Conservation (phyloP, 2,888 invertebrate genomes). For the Gibbula magus region DNA sequence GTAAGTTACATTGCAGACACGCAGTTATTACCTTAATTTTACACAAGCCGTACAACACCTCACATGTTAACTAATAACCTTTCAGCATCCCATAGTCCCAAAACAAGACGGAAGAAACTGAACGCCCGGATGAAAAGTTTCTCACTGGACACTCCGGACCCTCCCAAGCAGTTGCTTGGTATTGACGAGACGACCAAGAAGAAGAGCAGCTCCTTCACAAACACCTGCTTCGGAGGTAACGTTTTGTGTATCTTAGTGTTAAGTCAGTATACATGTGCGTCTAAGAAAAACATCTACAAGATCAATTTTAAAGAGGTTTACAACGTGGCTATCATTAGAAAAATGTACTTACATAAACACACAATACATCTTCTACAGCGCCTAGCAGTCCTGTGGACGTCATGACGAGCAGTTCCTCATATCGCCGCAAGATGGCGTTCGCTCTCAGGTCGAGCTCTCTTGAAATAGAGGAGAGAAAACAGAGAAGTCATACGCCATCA, state of each 20-base stretch:
- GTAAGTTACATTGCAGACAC: too few relatives aligned
- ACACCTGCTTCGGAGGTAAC: constrained; percentile 69
- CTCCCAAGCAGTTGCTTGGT: constrained; percentile 69
- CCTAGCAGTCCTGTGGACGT: constrained; percentile 94
- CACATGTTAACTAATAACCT: constrained; percentile 3
- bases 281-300: neutral
- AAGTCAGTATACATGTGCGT: neutral
- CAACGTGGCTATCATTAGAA: too few relatives aligned
- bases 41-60: too few relatives aligned
- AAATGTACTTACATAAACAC: neutral
- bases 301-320: neutral
- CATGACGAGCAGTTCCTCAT: constrained; percentile 72
- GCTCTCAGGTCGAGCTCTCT: constrained; percentile 92
- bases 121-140: constrained; percentile 98
- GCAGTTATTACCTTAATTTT: too few relatives aligned
- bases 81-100: constrained; percentile 85
- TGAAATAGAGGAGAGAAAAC: constrained; percentile 84
- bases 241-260: neutral
- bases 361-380: constrained; percentile 78
- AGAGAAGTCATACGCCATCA: constrained; percentile 88
- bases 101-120: constrained; percentile 85
- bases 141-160: constrained; percentile 96
- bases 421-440: constrained; percentile 77
- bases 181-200: constrained; percentile 71
- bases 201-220: constrained; percentile 72